phyloP scores from a whole-genome alignment of 2,113 vertebrate genomes.

The Hippocampus mohnikei region DNA sequence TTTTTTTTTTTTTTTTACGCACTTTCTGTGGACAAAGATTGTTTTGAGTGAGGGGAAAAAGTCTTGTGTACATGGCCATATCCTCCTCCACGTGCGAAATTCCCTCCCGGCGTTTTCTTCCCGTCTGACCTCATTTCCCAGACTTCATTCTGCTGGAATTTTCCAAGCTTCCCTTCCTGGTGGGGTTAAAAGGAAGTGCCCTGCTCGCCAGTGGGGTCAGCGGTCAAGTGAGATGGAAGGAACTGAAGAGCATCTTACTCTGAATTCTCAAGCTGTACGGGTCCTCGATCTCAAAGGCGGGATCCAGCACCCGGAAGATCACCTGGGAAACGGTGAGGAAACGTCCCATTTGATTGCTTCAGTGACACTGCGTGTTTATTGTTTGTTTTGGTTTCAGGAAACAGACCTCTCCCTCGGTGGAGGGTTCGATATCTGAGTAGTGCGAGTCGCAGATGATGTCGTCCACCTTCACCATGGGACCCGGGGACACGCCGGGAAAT shows the following conservation, averaged over 20 bases:
- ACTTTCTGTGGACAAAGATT: background rate
- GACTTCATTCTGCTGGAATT: constrained; percentile 1
- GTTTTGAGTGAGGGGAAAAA: constrained; percentile 4
- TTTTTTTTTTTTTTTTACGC: background rate
- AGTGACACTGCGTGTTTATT: background rate
- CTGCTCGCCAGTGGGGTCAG: background rate
- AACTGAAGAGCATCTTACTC: constrained; percentile 68
- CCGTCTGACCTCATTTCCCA: constrained; percentile 28
- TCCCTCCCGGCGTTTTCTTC: constrained; percentile 17
- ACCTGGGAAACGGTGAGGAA: constrained; percentile 68
- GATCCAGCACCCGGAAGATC: constrained; percentile 89
- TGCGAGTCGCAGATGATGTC: constrained; percentile 91
- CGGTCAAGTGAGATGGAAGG: background rate
- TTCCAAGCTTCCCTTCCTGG: background rate
- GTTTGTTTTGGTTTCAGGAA: background rate
- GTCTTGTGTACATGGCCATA: constrained; percentile 3
- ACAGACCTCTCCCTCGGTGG: constrained; percentile 89
- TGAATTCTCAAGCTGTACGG: constrained; percentile 91
- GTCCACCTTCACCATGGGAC: constrained; percentile 87
- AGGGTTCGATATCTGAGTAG: constrained; percentile 93
- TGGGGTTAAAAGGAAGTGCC: background rate
- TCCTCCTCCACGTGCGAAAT: constrained; percentile 57
- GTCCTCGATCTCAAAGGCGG: constrained; percentile 88
- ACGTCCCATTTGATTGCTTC: background rate
- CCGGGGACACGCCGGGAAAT: constrained; percentile 80